phyloP scores from a whole-genome alignment of 2,888 invertebrate species.

The Drosophila birchii region DNA sequence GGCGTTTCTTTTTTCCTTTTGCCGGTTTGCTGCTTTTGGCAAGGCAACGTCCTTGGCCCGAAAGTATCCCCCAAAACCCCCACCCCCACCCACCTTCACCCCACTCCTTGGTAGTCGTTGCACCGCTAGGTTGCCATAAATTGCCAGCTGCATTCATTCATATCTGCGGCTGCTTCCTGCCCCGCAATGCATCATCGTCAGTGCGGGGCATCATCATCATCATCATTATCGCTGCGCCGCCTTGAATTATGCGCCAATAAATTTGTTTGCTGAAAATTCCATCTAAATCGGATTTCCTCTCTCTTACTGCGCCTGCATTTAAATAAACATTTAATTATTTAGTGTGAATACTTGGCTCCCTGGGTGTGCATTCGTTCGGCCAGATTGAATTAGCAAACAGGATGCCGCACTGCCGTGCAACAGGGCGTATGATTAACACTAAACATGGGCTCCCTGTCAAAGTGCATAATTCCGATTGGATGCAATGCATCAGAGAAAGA shows the following conservation, averaged over 20 bases:
- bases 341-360: neutral
- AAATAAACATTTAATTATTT: constrained; percentile 41
- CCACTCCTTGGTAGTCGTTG: neutral
- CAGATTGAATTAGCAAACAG: constrained; percentile 34
- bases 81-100: neutral
- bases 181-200: constrained; percentile 63
- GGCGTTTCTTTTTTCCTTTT: constrained; percentile 36
- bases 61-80: constrained; percentile 12
- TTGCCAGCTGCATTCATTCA: constrained; percentile 62
- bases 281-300: constrained; percentile 31
- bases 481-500: constrained; percentile 11
- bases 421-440: constrained; percentile 71
- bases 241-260: constrained; percentile 73
- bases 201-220: constrained; percentile 34
- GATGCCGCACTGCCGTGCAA: constrained; percentile 46
- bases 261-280: constrained; percentile 52
- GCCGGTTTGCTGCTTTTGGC: constrained; percentile 56
- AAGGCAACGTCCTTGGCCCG: constrained; percentile 52
- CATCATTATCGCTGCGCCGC: constrained; percentile 3
- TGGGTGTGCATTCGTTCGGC: constrained; percentile 34
- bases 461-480: constrained; percentile 47
- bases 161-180: constrained; percentile 34
- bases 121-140: constrained; percentile 52
- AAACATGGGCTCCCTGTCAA: constrained; percentile 46
- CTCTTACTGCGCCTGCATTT: neutral